Evolutionary conservation across 2,888 invertebrate species (phyloP).

Genomic region (Brachypalpus laphriformis): DNA sequence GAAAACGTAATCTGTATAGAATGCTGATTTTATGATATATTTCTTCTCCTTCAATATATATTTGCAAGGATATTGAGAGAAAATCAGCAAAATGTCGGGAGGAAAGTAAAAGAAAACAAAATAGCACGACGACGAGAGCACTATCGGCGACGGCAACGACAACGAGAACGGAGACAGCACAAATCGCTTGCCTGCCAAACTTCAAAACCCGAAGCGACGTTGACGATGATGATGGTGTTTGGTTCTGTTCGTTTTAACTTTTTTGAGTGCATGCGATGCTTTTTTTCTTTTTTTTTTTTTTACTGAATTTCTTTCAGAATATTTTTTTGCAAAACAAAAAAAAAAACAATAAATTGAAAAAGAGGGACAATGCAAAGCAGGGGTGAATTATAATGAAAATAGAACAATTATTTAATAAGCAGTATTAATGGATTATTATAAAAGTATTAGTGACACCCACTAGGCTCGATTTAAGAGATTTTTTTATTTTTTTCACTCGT

Average conservation of each 20-base stretch:
- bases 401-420: not conserved
- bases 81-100: constrained; percentile 47
- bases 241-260: constrained; percentile 62
- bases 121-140: constrained; percentile 45
- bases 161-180: constrained; percentile 28
- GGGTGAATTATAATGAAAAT: not conserved
- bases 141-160: constrained; percentile 57
- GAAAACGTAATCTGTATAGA: constrained; percentile 27
- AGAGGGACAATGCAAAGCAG: constrained; percentile 17
- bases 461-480: not conserved
- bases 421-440: constrained; percentile 11
- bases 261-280: constrained; percentile 51
- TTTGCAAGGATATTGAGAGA: constrained; percentile 10
- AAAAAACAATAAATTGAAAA: not conserved
- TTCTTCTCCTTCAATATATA: constrained; percentile 17
- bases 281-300: constrained; percentile 2
- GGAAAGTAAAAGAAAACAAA: constrained; percentile 44
- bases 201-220: constrained; percentile 32
- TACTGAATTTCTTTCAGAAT: not conserved
- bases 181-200: constrained; percentile 43
- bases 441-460: constrained; percentile 33
- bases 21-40: constrained; percentile 35
- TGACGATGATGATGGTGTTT: too few relatives aligned
- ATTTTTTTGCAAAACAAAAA: constrained; percentile 10
- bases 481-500: not conserved